Evolutionary conservation across 2,888 invertebrate species (phyloP), one percentile per base, ranked within the genome.

Genomic region (Hirudinaria manillensis): DNA sequence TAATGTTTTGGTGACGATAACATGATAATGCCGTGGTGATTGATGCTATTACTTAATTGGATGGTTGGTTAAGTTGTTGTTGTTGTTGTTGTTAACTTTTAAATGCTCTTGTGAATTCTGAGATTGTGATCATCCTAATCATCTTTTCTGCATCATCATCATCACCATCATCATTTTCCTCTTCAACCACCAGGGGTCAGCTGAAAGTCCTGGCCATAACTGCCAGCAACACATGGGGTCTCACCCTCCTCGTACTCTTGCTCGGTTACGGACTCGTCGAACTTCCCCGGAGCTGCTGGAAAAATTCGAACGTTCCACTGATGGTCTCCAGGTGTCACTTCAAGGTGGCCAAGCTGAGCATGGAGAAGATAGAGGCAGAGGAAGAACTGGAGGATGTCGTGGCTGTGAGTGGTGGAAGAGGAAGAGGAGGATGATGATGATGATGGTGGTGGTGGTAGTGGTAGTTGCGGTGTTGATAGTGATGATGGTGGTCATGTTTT

Each of bases 221-320:
- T 24, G 98, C 99, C 3, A 96, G 96, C 82, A 99, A 99, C 84
- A 99, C 99, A 0, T 99, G 99, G 99, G 99, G 99, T 76, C 87
- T 99, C 74, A 95, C 98, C 84, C 87, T 99, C 45, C 87, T 99
- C 70, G 93, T 99, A 70, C 87, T 99, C 32, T 87, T 99, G 78
- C 89, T 99, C 29, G 93, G 89, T 3, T 97, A 98, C 86, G 96
- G 98, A 0, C 88, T 99, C 75, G 97, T 99, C 0, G 97, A 98
- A 87, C 93, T 99, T 3, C 89, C 89, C 0, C 89, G 97, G 76
- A 91, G 90, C 79, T 87, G 96, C 61, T 99, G 97, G 95, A 91
- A 93, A 82, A 90, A 91, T 81, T 91, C 94, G 3, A 92, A 92
- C 55, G 10, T 56, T 36, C 32, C 72, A 10, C 91, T 91, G 71